phyloP scores from a whole-genome alignment of 2,797 vertebrate species.

The Crocidura indochinensis region DNA sequence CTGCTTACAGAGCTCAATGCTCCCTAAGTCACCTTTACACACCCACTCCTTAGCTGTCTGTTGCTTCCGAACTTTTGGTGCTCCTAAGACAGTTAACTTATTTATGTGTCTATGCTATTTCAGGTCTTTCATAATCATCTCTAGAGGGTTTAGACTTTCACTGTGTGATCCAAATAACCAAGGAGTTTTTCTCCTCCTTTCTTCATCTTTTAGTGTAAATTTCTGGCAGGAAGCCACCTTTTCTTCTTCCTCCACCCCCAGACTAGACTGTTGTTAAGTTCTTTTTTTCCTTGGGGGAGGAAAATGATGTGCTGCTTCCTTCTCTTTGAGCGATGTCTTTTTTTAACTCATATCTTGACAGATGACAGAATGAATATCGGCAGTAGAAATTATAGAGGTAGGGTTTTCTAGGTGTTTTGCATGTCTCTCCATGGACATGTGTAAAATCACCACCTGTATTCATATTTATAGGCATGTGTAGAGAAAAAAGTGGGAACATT shows the following conservation, averaged over 20 bases:
- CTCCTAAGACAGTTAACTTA: not conserved
- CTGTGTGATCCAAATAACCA: conserved; percentile 5
- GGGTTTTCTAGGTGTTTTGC: conserved; percentile 21
- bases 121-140: conserved; percentile 2
- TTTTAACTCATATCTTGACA: conserved; percentile 54
- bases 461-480: not conserved
- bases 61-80: not conserved
- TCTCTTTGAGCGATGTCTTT: conserved; percentile 63
- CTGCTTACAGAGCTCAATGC: not conserved
- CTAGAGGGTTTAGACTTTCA: conserved; percentile 12
- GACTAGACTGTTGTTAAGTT: conserved; percentile 17
- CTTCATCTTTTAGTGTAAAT: conserved; percentile 45
- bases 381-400: not conserved
- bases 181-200: conserved; percentile 26
- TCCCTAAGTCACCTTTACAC: not conserved
- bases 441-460: not conserved
- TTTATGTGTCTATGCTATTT: not conserved
- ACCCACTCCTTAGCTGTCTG: too few species aligned
- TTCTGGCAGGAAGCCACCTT: conserved; percentile 65
- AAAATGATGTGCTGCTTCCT: not conserved
- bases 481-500: not conserved
- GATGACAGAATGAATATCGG: conserved; percentile 57
- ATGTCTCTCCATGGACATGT: not conserved
- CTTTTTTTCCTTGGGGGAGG: conserved; percentile 10
- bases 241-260: not conserved